Evolutionary conservation across 2,888 invertebrate species (phyloP), one percentile per base, ranked within the genome.

Genomic region (Parnassius orleans): DNA sequence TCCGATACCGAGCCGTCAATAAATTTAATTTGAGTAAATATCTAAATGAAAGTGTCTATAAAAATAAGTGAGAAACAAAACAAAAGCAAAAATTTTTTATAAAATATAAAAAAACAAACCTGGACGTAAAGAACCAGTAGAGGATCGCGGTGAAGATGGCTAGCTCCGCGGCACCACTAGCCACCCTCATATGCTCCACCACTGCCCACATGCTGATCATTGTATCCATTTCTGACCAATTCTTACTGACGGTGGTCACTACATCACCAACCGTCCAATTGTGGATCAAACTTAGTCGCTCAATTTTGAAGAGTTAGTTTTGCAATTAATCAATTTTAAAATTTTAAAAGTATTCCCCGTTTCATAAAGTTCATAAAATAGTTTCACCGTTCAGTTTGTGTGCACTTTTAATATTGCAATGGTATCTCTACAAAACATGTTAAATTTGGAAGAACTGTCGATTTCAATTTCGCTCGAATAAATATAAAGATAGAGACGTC

Each of bases 71-170:
- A 1, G 1, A 7, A 33, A 33, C 24, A 5, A 33, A 33, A 33
- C 33, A 7, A 5, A 33, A 33, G 33, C 33, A 15, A 66, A 48
- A 57, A 61, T 33, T 9, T 42, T 24, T 24, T 24, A 24, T 24
- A 24, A 3, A 24, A 24, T 24, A 24, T 2, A 24, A 57, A 56
- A 56, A 42, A 68, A 84, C 86, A 57, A 83, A 93, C 93, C 93
- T 93, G 71, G 92, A 91, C 58, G 93, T 93, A 81, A 93, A 93
- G 84, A 93, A 93, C 90, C 93, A 94, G 84, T 93, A 93, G 68
- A 94, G 84, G 43, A 93, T 86, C 63, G 93, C 93, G 69, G 93
- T 92, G 84, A 93, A 93, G 81, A 94, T 90, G 77, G 93, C 93
- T 69, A 93, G 83, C 79, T 93, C 93, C 53, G 93, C 92, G 63